These are phyloP conservation scores for Thunnus thynnus DNA, from an alignment of 2,113 vertebrate genomes.

Conservation along the genomic window DNA sequence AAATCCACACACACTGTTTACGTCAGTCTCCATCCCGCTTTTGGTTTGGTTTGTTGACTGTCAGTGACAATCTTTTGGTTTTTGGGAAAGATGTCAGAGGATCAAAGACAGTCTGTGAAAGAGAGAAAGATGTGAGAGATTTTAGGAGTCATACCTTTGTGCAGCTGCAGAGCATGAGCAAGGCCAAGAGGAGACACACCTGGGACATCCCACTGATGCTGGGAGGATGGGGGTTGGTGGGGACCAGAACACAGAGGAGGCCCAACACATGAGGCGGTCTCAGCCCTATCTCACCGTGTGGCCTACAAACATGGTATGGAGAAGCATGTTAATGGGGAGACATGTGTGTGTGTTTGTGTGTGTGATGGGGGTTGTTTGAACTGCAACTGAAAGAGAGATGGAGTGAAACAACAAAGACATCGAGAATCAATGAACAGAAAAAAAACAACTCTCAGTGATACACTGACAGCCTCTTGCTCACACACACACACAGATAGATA, in stretches of 20 bases:
- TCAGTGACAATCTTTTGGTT: neutral
- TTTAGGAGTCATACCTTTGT: constrained; percentile 77
- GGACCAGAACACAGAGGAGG: constrained; percentile 65
- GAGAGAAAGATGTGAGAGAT: neutral
- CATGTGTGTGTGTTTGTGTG: neutral
- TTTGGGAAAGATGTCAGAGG: neutral
- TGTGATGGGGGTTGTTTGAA: neutral
- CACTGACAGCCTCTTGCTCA: too few relatives aligned
- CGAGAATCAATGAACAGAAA: neutral
- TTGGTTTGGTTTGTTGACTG: neutral
- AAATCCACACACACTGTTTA: too few relatives aligned
- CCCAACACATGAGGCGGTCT: constrained; percentile 76
- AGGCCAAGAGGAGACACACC: constrained; percentile 77
- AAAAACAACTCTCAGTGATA: neutral
- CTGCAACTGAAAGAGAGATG: neutral
- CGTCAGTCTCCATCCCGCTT: neutral
- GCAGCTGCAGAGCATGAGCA: constrained; percentile 82
- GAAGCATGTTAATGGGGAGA: constrained; percentile 14
- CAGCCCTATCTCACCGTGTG: constrained; percentile 42
- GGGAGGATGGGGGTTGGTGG: constrained; percentile 66
- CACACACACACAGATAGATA: too few relatives aligned
- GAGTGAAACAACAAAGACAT: neutral
- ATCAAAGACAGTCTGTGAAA: neutral
- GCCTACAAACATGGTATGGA: constrained; percentile 35
- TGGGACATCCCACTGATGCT: constrained; percentile 83